Conservation (phyloP, 2,797 vertebrate species). For the Anabas testudineus region DNA sequence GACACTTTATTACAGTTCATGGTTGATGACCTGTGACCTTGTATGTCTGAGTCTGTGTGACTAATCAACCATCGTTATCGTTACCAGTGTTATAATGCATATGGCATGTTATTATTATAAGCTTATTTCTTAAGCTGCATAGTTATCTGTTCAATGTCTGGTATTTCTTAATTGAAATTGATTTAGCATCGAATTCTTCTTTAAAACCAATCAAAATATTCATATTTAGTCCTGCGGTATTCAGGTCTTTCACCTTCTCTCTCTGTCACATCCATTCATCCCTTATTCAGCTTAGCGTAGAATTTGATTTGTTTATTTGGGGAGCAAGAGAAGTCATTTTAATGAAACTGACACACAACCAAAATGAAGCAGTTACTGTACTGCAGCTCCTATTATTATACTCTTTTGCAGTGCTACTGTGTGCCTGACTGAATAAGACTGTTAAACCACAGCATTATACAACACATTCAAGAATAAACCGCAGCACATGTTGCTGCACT, state of each 20-base stretch:
- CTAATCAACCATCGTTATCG: neutral
- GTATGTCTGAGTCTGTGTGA: too few relatives aligned
- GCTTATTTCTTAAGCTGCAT: neutral
- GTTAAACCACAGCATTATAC: constrained; percentile 26
- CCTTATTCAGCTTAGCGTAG: neutral
- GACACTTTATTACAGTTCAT: neutral
- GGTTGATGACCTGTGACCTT: neutral
- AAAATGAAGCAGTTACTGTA: constrained; percentile 1
- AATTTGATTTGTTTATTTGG: neutral
- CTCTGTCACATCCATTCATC: neutral
- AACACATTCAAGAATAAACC: constrained; percentile 31
- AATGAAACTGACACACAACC: neutral
- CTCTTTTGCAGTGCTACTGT: neutral
- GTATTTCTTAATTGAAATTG: too few relatives aligned
- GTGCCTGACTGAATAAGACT: neutral
- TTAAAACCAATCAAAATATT: too few relatives aligned
- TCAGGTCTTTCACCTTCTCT: neutral
- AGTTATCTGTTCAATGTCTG: neutral
- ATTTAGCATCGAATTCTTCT: too few relatives aligned
- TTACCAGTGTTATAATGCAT: neutral
- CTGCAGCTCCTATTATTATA: neutral
- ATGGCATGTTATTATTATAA: neutral
- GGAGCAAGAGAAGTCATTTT: neutral
- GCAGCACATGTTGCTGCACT: constrained; percentile 7
- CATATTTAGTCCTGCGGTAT: neutral